These are phyloP conservation scores for Botia almorhae DNA, from an alignment of 2,797 vertebrate genomes.

Conservation along the genomic window DNA sequence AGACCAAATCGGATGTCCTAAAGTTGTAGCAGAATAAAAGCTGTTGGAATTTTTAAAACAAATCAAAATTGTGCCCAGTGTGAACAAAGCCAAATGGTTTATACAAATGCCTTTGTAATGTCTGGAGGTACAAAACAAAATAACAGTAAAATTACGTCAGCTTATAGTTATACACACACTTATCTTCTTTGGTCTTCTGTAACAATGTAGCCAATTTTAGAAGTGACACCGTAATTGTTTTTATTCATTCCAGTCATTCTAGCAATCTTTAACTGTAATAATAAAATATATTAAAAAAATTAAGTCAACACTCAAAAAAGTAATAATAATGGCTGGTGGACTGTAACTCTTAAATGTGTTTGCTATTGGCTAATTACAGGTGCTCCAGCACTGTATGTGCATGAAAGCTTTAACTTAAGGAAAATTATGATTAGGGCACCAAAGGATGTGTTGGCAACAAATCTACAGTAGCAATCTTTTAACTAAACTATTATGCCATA, in stretches of 20 bases:
- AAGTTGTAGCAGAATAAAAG: not conserved
- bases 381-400: constrained; percentile 23
- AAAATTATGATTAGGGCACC: constrained; percentile 30
- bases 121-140: constrained; percentile 4
- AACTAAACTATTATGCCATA: not conserved
- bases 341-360: constrained; percentile 19
- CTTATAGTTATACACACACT: not conserved
- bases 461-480: not conserved
- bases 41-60: not conserved
- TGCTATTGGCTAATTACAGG: constrained; percentile 33
- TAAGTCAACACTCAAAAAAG: constrained; percentile 1
- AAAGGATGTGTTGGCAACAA: constrained; percentile 35
- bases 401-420: constrained; percentile 43
- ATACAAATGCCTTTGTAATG: constrained; percentile 20
- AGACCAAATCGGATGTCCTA: not conserved
- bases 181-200: not conserved
- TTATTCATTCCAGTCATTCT: constrained; percentile 17
- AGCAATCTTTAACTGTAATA: not conserved
- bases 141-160: not conserved
- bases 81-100: constrained; percentile 26
- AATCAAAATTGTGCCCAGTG: constrained; percentile 11
- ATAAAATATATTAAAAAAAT: not conserved
- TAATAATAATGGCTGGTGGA: not conserved
- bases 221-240: not conserved
- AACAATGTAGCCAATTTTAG: constrained; percentile 8